Evolutionary conservation across 2,113 vertebrate genomes (phyloP).

Genomic region (Thunnus thynnus): DNA sequence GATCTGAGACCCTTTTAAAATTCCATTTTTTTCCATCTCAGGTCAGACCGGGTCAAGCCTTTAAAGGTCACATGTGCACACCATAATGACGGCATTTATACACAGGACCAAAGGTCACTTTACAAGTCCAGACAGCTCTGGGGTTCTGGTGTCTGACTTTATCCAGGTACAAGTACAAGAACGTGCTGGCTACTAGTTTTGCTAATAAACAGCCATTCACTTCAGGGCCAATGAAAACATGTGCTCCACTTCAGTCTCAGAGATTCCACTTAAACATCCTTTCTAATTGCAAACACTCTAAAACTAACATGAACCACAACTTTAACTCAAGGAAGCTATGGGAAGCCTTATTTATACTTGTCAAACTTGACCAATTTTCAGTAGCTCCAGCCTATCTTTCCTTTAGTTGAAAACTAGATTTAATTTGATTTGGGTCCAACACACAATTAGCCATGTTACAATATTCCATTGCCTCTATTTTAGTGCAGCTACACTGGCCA

Average conservation of each 20-base stretch:
- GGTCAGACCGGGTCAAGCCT: conserved; percentile 30
- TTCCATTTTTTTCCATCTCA: neutral
- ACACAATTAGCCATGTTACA: neutral
- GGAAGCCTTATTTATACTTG: neutral
- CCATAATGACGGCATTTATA: conserved; percentile 64
- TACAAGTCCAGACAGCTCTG: conserved; percentile 48
- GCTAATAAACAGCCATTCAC: conserved; percentile 24
- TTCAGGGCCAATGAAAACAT: conserved; percentile 11
- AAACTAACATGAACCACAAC: neutral
- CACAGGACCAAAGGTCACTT: conserved; percentile 51
- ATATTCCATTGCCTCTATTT: neutral
- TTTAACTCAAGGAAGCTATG: neutral
- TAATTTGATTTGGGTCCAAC: neutral
- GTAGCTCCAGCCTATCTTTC: neutral
- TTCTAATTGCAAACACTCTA: neutral
- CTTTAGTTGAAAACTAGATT: neutral
- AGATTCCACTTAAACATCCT: conserved; percentile 11
- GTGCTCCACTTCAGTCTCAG: neutral
- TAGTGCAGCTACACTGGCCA: neutral
- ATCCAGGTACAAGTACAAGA: conserved; percentile 51
- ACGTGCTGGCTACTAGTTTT: conserved; percentile 18
- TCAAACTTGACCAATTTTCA: neutral
- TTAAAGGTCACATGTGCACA: conserved; percentile 28
- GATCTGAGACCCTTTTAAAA: conserved; percentile 12
- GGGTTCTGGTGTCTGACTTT: conserved; percentile 49